Evolutionary conservation across 2,113 vertebrate genomes (phyloP).

Genomic region (Bubo blakistoni): DNA sequence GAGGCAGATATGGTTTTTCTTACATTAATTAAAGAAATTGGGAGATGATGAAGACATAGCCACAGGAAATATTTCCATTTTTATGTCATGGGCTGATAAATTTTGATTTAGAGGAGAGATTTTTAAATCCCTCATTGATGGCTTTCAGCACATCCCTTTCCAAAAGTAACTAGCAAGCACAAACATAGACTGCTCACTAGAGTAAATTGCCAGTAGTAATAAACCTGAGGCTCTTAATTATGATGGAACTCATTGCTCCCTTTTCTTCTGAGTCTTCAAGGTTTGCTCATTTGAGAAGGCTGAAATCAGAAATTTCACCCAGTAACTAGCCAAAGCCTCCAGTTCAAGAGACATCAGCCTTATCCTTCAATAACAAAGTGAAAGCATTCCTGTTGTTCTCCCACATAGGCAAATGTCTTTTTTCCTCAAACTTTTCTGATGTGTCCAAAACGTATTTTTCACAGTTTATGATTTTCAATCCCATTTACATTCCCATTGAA

Average conservation of each 20-base stretch:
- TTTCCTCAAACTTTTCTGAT: constrained; percentile 26
- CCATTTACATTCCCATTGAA: constrained; percentile 48
- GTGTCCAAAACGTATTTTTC: constrained; percentile 6
- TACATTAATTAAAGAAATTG: constrained; percentile 56
- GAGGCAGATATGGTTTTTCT: constrained; percentile 7
- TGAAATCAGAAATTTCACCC: neutral
- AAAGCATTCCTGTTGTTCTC: neutral
- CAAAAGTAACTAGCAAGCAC: neutral
- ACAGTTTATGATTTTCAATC: constrained; percentile 42
- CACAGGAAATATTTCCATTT: constrained; percentile 26
- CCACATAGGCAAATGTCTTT: neutral
- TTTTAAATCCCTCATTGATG: constrained; percentile 1
- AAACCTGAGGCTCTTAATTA: neutral
- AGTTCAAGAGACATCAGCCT: neutral
- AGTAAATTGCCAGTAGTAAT: neutral
- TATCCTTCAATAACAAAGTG: neutral
- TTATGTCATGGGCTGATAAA: neutral
- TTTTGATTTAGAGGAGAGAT: constrained; percentile 14
- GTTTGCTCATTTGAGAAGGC: neutral
- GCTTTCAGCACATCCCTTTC: neutral
- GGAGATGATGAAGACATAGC: neutral
- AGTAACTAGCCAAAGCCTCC: neutral
- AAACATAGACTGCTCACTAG: neutral
- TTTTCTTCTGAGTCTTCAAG: neutral
- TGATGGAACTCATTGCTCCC: neutral